These are phyloP conservation scores for Poecile montanus DNA, from an alignment of 2,797 vertebrate species.

Conservation along the genomic window DNA sequence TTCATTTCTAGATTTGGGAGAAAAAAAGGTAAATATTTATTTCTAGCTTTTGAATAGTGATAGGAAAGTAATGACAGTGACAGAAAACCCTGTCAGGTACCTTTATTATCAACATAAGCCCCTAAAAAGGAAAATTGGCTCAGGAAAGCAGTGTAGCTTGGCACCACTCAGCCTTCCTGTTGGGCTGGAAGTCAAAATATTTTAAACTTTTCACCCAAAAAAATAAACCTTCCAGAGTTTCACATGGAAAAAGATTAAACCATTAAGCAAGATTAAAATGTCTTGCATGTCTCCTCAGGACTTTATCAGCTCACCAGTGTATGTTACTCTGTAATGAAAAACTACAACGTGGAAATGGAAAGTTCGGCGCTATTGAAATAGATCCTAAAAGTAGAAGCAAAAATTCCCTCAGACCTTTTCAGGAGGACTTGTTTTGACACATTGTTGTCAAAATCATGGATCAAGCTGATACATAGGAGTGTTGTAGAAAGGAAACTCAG, in stretches of 20 bases:
- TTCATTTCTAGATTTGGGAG: neutral
- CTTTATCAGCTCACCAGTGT: conserved; percentile 10
- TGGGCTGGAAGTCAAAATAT: neutral
- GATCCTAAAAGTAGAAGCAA: neutral
- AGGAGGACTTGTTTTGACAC: conserved; percentile 54
- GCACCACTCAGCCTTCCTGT: neutral
- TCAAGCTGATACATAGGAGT: conserved; percentile 21
- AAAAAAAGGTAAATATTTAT: conserved; percentile 50
- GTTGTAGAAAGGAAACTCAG: neutral
- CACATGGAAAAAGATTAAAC: conserved; percentile 11
- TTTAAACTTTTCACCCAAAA: neutral
- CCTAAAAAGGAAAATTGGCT: neutral
- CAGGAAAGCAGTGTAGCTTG: neutral
- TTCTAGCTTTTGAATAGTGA: conserved; percentile 12
- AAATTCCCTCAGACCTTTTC: conserved; percentile 51
- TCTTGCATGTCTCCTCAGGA: conserved; percentile 23
- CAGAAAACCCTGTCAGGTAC: neutral
- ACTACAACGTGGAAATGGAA: neutral
- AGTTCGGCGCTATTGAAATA: neutral
- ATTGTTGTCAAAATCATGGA: conserved; percentile 44
- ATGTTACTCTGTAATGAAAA: neutral
- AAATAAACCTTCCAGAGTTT: neutral
- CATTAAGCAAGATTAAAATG: conserved; percentile 52
- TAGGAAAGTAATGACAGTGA: neutral
- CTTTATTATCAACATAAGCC: neutral